phyloP scores from a whole-genome alignment of 1,140 invertebrate genomes.

The Plutomurus gul region DNA sequence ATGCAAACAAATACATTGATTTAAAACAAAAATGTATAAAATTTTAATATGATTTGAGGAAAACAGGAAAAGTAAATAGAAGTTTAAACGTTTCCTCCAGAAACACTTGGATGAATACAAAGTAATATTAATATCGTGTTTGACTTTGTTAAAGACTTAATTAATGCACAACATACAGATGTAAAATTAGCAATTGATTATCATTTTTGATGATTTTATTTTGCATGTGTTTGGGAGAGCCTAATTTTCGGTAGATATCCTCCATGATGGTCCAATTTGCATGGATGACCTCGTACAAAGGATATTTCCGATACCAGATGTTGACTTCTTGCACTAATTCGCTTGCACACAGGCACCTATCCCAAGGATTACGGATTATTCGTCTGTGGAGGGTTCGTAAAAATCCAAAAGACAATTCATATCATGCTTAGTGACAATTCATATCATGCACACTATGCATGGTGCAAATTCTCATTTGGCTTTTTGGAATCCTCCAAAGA shows the following conservation, averaged over 20 bases:
- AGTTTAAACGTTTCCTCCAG: too few species aligned
- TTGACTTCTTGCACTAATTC: conserved; percentile 38
- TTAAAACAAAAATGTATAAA: not conserved
- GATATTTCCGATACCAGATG: conserved; percentile 38
- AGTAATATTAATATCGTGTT: too few species aligned
- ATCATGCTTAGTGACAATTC: too few species aligned
- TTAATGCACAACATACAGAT: conserved; percentile 34
- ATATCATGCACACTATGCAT: too few species aligned
- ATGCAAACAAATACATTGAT: not conserved
- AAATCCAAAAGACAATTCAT: too few species aligned
- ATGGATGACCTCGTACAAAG: conserved; percentile 36
- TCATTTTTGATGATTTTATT: conserved; percentile 32
- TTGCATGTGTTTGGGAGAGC: conserved; percentile 9
- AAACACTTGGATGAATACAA: too few species aligned
- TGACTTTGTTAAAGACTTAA: too few species aligned
- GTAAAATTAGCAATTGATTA: conserved; percentile 9
- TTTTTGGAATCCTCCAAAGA: too few species aligned
- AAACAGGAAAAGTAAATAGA: too few species aligned
- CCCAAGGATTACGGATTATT: too few species aligned
- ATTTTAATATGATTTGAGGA: not conserved
- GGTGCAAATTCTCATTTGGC: not conserved
- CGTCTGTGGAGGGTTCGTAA: too few species aligned
- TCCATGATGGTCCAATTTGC: conserved; percentile 38
- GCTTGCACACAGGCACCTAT: conserved; percentile 29
- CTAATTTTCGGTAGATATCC: conserved; percentile 29